These are phyloP conservation scores for Knipowitschia caucasica DNA, from an alignment of 2,797 vertebrate genomes.

Conservation along the genomic window DNA sequence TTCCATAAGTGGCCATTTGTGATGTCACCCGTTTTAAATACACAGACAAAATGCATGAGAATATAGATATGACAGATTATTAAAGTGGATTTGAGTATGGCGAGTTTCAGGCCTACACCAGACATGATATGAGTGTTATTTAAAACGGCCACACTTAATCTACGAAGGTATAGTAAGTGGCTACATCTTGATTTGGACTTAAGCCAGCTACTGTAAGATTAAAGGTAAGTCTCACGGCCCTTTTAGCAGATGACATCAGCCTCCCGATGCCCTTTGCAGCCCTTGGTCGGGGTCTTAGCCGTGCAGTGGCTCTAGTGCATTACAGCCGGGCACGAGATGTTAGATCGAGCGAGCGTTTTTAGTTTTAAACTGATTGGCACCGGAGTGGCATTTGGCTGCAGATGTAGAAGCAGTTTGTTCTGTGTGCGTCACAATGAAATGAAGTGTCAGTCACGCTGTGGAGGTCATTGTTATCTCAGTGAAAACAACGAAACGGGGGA, in stretches of 20 bases:
- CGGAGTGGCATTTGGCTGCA: conserved; percentile 51
- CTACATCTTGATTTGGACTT: conserved; percentile 27
- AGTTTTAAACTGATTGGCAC: conserved; percentile 53
- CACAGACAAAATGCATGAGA: not conserved
- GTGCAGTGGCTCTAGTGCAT: conserved; percentile 34
- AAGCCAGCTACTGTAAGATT: conserved; percentile 50
- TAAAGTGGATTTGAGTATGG: not conserved
- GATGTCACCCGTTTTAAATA: not conserved
- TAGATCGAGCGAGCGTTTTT: conserved; percentile 41
- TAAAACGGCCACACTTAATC: conserved; percentile 15
- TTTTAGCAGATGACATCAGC: conserved; percentile 55
- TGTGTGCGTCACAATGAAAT: conserved; percentile 30
- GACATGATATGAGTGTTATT: not conserved
- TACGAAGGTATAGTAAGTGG: conserved; percentile 2
- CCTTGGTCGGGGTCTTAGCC: conserved; percentile 19
- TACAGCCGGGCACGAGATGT: conserved; percentile 21
- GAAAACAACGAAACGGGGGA: conserved; percentile 11
- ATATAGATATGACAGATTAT: not conserved
- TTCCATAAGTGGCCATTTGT: not conserved
- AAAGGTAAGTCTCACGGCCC: conserved; percentile 29
- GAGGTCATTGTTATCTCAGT: conserved; percentile 20
- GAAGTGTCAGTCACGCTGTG: conserved; percentile 15
- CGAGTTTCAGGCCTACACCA: not conserved
- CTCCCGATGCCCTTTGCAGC: conserved; percentile 54
- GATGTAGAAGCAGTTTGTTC: conserved; percentile 27